These are phyloP conservation scores for Tenebrosternarchus preto DNA, from an alignment of 2,113 vertebrate genomes.

Conservation along the genomic window DNA sequence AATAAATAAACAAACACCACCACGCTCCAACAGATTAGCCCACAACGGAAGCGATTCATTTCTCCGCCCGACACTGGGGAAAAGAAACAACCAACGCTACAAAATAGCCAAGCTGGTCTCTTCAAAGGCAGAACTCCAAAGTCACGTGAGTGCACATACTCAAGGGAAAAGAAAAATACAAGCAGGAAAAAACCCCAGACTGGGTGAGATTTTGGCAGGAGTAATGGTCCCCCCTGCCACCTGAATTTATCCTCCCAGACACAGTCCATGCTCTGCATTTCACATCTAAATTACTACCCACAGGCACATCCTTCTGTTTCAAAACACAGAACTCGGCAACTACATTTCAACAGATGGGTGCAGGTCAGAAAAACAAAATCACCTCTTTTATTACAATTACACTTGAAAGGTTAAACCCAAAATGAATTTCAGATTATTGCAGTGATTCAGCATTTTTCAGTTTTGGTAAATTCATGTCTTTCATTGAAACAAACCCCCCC, in stretches of 20 bases:
- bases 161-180: not conserved
- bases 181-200: too few relatives aligned
- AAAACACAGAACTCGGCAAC: not conserved
- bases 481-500: not conserved
- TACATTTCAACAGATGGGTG: not conserved
- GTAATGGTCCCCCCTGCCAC: not conserved
- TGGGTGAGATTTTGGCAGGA: not conserved
- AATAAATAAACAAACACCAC: not conserved
- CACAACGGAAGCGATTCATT: too few relatives aligned
- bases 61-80: too few relatives aligned
- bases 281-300: not conserved
- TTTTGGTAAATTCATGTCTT: too few relatives aligned
- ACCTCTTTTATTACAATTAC: slow-evolving; percentile 5
- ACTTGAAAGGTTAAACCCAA: not conserved
- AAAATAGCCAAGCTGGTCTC: too few relatives aligned
- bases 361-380: slow-evolving; percentile 2
- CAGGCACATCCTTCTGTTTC: not conserved
- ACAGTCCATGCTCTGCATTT: not conserved
- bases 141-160: not conserved
- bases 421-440: slow-evolving; percentile 6
- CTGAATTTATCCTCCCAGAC: not conserved
- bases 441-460: not conserved
- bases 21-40: not conserved
- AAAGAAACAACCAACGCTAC: too few relatives aligned
- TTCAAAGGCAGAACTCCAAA: not conserved